phyloP scores from a whole-genome alignment of 1,140 invertebrate genomes.

The Helicorthomorpha holstii region DNA sequence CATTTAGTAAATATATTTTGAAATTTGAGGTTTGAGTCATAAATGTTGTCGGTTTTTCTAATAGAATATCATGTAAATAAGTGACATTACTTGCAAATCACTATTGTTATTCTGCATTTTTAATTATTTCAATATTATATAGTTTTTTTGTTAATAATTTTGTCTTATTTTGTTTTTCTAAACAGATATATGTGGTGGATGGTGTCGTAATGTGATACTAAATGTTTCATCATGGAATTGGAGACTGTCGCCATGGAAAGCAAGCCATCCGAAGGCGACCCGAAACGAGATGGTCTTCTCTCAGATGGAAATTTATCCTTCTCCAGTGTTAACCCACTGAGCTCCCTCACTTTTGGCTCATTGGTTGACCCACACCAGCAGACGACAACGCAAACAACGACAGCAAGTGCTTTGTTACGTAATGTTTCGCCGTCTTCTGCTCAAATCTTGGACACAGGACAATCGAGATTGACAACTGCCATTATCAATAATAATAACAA shows the following conservation, averaged over 20 bases:
- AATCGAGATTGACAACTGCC: background rate
- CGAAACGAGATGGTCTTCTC: conserved; percentile 4
- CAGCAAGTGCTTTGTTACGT: background rate
- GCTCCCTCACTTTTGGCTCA: background rate
- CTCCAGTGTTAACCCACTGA: conserved; percentile 1
- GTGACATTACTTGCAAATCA: too few relatives aligned
- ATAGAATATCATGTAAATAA: too few relatives aligned
- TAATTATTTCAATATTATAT: too few relatives aligned
- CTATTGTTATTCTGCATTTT: too few relatives aligned
- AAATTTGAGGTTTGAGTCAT: too few relatives aligned
- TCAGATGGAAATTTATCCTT: background rate
- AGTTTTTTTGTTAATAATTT: too few relatives aligned
- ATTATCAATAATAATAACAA: background rate
- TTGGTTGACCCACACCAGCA: too few relatives aligned
- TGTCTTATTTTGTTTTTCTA: too few relatives aligned
- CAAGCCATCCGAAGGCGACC: conserved; percentile 6
- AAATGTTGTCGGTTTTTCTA: too few relatives aligned
- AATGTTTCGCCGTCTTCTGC: background rate
- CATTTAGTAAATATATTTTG: too few relatives aligned
- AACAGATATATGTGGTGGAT: conserved; percentile 4
- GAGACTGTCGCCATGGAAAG: conserved; percentile 12
- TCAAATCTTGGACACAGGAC: conserved; percentile 5
- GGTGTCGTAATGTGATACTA: conserved; percentile 7
- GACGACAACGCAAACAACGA: background rate
- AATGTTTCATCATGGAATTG: conserved; percentile 8